A percentile compares a stretch with the other conserved stretches of the same genome.
phyloP scores from a whole-genome alignment of 2,113 vertebrate genomes.

The Aptenodytes forsteri region DNA sequence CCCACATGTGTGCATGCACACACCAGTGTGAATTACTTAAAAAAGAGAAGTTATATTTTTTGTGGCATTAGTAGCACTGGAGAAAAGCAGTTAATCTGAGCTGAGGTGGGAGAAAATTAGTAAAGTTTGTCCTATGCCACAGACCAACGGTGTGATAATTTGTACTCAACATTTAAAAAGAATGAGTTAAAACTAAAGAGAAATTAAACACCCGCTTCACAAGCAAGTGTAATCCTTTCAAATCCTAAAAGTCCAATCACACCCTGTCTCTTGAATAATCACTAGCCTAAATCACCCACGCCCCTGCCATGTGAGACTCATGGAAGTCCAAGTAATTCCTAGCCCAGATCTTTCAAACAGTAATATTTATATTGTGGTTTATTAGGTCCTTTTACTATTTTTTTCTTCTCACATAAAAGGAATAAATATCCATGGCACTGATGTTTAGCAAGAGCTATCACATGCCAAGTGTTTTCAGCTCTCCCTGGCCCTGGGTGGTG shows the following conservation, averaged over 20 bases:
- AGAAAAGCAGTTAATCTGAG: neutral
- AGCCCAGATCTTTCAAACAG: neutral
- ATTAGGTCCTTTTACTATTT: neutral
- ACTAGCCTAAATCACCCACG: neutral
- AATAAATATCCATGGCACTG: neutral
- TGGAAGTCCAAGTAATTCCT: neutral
- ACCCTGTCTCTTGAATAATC: neutral
- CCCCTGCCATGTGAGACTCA: neutral
- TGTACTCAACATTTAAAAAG: neutral
- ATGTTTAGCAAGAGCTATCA: neutral
- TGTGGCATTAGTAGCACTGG: neutral
- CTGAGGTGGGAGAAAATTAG: neutral
- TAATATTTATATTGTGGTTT: neutral
- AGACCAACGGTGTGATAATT: neutral
- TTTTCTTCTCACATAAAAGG: neutral
- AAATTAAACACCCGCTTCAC: slow-evolving; percentile 10
- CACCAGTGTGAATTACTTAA: neutral
- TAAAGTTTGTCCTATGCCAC: neutral
- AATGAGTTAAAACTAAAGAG: neutral
- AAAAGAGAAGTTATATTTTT: neutral
- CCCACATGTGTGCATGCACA: neutral
- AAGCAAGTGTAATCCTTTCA: neutral
- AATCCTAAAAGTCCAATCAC: neutral
- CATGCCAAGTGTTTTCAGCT: neutral
- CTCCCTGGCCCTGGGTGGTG: neutral